These are phyloP conservation scores for Acrossocheilus fasciatus DNA, from an alignment of 2,797 vertebrate species.

Conservation along the genomic window DNA sequence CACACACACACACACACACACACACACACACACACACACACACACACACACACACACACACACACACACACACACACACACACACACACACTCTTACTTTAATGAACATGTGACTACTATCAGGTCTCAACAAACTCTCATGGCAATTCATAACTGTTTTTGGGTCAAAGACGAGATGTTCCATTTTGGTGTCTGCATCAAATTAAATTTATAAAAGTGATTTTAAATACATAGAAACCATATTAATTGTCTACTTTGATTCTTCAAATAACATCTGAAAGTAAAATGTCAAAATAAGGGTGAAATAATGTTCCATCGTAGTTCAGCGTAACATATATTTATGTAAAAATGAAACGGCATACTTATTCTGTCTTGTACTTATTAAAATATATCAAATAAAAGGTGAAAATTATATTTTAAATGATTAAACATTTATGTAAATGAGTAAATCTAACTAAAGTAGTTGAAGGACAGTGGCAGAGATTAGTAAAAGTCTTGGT, in stretches of 20 bases:
- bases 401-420: neutral
- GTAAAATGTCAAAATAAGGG: neutral
- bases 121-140: neutral
- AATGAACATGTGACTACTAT: slow-evolving; percentile 43
- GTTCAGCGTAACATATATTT: neutral
- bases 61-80: slow-evolving; percentile 42
- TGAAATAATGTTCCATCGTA: neutral
- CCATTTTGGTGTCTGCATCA: neutral
- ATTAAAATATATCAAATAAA: neutral
- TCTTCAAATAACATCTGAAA: neutral
- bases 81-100: slow-evolving; percentile 52
- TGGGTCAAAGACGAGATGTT: neutral
- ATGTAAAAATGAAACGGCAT: neutral
- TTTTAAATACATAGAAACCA: neutral
- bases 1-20: too few species aligned
- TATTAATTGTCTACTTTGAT: neutral
- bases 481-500: neutral
- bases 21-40: too few species aligned
- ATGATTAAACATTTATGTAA: neutral
- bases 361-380: neutral
- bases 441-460: neutral
- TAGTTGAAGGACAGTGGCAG: neutral
- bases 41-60: slow-evolving; percentile 7
- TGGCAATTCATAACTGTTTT: neutral
- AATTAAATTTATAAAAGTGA: neutral